A percentile compares a stretch with the other conserved stretches of the same genome.
phyloP scores from a whole-genome alignment of 2,888 invertebrate genomes.

The Ctena decussata region DNA sequence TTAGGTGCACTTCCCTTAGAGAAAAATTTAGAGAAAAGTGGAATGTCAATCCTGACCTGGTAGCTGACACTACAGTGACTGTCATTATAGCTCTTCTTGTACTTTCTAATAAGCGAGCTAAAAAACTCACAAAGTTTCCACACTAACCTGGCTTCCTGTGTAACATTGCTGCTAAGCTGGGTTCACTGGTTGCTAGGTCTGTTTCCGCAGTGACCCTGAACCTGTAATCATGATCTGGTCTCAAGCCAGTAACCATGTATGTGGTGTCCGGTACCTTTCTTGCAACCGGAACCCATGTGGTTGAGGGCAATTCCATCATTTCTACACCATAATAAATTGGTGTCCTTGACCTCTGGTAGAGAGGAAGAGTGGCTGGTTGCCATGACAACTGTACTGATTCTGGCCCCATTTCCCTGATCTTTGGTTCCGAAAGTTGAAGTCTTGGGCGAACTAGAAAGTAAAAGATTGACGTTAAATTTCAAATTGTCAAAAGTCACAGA shows the following conservation, averaged over 20 bases:
- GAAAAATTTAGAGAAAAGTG: no score
- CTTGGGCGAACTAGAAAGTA: constrained; percentile 73
- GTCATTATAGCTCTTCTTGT: no score
- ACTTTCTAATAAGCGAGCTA: no score
- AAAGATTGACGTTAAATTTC: no score
- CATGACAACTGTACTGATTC: constrained; percentile 80
- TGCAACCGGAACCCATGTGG: constrained; percentile 88
- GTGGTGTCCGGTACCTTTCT: constrained; percentile 74
- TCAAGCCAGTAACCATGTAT: constrained; percentile 76
- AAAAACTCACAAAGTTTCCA: no score
- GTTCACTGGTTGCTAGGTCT: constrained; percentile 96
- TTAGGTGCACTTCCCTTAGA: no score
- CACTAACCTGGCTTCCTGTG: constrained; percentile 75
- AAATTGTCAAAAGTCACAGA: no score
- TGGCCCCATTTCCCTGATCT: constrained; percentile 69
- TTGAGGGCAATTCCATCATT: constrained; percentile 74
- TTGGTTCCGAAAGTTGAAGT: constrained; percentile 72
- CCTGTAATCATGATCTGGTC: constrained; percentile 93
- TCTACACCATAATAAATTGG: constrained; percentile 80
- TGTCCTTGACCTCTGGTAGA: constrained; percentile 69
- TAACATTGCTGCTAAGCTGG: constrained; percentile 90
- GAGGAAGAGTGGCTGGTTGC: constrained; percentile 79
- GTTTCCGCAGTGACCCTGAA: constrained; percentile 98
- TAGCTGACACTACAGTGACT: no score
- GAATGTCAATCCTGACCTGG: no score